Percentiles rank a stretch among this genome's conserved stretches.
Evolutionary conservation across 2,888 invertebrate genomes (phyloP).

Genomic region (Trilocha varians): DNA sequence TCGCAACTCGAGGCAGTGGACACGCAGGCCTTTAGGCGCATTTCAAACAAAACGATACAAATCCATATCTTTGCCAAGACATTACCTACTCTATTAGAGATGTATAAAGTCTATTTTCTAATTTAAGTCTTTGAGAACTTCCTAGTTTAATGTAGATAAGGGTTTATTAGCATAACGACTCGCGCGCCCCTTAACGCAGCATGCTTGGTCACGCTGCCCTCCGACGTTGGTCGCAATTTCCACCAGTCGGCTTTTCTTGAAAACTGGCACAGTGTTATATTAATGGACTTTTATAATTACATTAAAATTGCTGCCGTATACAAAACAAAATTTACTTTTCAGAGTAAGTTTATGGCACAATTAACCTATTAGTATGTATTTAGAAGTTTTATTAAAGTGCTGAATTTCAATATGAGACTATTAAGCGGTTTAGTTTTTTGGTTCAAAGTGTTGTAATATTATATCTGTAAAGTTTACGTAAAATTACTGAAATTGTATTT

Average conservation of each 20-base stretch:
- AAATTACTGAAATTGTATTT: too few relatives aligned
- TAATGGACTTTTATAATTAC: slow-evolving; percentile 23
- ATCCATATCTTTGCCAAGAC: background rate
- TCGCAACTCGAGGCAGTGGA: slow-evolving; percentile 54
- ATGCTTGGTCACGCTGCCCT: slow-evolving; percentile 71
- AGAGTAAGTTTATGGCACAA: background rate
- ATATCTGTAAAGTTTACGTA: too few relatives aligned
- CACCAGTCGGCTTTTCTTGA: slow-evolving; percentile 52
- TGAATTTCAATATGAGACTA: too few relatives aligned
- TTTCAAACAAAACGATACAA: slow-evolving; percentile 18
- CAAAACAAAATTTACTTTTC: background rate
- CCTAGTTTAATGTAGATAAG: slow-evolving; percentile 17
- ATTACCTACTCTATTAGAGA: slow-evolving; percentile 7
- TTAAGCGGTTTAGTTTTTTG: too few relatives aligned
- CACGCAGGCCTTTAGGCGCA: slow-evolving; percentile 47
- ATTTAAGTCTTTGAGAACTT: slow-evolving; percentile 5
- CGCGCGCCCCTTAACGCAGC: slow-evolving; percentile 69
- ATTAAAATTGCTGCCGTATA: slow-evolving; percentile 3
- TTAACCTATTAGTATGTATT: background rate
- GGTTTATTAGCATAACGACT: slow-evolving; percentile 67
- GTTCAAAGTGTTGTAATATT: too few relatives aligned
- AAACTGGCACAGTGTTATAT: slow-evolving; percentile 40
- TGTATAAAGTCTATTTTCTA: slow-evolving; percentile 17
- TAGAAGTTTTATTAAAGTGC: too few relatives aligned
- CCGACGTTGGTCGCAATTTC: slow-evolving; percentile 65